These are phyloP conservation scores for Patiria miniata DNA, from an alignment of 35 echinoderm and acorn worm genomes.

Conservation along the genomic window DNA sequence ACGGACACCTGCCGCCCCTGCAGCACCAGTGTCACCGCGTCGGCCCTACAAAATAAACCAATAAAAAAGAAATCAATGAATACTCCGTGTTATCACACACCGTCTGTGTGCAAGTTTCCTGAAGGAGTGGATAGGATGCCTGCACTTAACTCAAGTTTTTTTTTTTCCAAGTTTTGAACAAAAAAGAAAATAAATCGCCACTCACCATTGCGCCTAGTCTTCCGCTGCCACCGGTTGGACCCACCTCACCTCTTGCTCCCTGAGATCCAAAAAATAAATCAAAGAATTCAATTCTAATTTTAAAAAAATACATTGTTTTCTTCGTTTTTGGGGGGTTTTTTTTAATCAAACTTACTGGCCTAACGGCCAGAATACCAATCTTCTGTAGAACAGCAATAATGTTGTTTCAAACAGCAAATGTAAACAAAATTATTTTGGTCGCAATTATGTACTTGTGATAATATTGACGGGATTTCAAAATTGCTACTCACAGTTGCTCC, in stretches of 20 bases:
- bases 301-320: background rate
- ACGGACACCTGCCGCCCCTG: background rate
- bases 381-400: background rate
- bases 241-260: slow-evolving; percentile 10
- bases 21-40: background rate
- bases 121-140: too few relatives aligned
- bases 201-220: background rate
- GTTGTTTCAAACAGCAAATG: background rate
- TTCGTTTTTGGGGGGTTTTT: background rate
- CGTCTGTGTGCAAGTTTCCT: too few relatives aligned
- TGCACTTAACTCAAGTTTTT: too few relatives aligned
- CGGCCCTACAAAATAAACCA: background rate
- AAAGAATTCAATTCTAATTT: background rate
- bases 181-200: too few relatives aligned
- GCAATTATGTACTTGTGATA: background rate
- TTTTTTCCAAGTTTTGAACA: too few relatives aligned
- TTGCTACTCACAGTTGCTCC: slow-evolving; percentile 75
- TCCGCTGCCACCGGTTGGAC: background rate
- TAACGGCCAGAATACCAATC: background rate
- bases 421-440: too few relatives aligned
- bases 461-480: background rate
- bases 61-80: too few relatives aligned
- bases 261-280: background rate
- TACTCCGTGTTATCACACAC: too few relatives aligned
- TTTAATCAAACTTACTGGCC: background rate